phyloP scores from a whole-genome alignment of 2,113 vertebrate species.

The Paratilapia polleni region DNA sequence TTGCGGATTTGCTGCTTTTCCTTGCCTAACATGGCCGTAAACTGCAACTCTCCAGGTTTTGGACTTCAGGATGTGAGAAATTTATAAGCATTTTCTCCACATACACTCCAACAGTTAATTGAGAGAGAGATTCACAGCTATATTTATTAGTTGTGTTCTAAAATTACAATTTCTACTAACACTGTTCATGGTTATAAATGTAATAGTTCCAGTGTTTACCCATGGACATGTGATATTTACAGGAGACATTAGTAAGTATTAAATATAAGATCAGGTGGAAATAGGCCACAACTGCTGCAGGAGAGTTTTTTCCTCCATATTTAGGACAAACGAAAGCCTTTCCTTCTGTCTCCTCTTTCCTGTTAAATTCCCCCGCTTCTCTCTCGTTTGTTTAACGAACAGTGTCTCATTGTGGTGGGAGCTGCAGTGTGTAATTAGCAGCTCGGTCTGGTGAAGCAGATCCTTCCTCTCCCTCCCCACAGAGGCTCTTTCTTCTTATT shows the following conservation, averaged over 20 bases:
- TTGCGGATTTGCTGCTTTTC: too few relatives aligned
- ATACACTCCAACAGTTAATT: too few relatives aligned
- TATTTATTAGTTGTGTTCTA: accelerated
- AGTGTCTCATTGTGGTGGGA: neutral
- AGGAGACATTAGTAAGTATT: neutral
- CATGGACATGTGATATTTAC: neutral
- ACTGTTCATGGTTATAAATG: too few relatives aligned
- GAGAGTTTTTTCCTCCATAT: too few relatives aligned
- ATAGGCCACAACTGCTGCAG: neutral
- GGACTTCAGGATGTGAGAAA: too few relatives aligned
- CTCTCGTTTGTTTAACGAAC: neutral
- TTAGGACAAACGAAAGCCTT: neutral
- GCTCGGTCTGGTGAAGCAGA: neutral
- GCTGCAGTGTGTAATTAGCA: constrained; percentile 11
- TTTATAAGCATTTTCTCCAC: too few relatives aligned
- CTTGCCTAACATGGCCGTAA: too few relatives aligned
- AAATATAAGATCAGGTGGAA: neutral
- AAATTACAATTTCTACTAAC: neutral
- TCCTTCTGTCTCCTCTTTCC: neutral
- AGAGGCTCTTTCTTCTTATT: neutral
- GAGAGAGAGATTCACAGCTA: neutral
- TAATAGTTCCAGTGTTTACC: too few relatives aligned
- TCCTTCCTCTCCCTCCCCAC: constrained; percentile 2
- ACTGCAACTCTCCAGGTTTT: too few relatives aligned
- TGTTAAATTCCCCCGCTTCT: neutral